Evolutionary conservation across 2,113 vertebrate genomes (phyloP).

Genomic region (Cricetomys ansorgei): DNA sequence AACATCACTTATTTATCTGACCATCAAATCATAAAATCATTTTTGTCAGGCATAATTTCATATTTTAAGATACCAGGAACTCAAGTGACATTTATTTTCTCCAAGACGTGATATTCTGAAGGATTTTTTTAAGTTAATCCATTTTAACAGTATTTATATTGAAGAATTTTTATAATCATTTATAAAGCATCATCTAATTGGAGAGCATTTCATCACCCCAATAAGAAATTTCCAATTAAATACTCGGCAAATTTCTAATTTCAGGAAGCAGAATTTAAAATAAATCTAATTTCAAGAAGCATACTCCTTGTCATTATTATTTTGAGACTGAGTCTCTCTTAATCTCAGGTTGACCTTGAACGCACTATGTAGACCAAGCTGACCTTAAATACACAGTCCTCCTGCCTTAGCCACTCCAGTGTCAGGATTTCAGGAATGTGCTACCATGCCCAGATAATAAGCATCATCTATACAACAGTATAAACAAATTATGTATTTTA

Average conservation of each 20-base stretch:
- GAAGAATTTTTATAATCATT: background rate
- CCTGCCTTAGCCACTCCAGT: background rate
- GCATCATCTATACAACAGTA: background rate
- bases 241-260: background rate
- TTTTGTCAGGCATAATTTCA: slow-evolving; percentile 46
- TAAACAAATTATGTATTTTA: background rate
- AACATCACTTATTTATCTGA: background rate
- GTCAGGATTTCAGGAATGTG: background rate
- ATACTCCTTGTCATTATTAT: background rate
- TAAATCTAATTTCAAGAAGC: slow-evolving; percentile 50
- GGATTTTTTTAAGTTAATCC: slow-evolving; percentile 1
- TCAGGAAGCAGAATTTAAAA: slow-evolving; percentile 34
- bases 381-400: background rate
- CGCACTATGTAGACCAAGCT: background rate
- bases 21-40: slow-evolving; percentile 41
- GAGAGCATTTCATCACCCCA: slow-evolving; percentile 47
- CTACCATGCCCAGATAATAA: background rate
- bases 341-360: background rate
- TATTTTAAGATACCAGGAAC: slow-evolving; percentile 30
- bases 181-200: slow-evolving; percentile 24
- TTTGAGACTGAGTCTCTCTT: background rate
- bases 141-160: slow-evolving; percentile 37
- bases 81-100: slow-evolving; percentile 2
- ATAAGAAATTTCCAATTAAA: slow-evolving; percentile 16
- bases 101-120: slow-evolving; percentile 39